These are phyloP conservation scores for Parnassius orleans DNA, from an alignment of 2,888 invertebrate species.

Conservation along the genomic window DNA sequence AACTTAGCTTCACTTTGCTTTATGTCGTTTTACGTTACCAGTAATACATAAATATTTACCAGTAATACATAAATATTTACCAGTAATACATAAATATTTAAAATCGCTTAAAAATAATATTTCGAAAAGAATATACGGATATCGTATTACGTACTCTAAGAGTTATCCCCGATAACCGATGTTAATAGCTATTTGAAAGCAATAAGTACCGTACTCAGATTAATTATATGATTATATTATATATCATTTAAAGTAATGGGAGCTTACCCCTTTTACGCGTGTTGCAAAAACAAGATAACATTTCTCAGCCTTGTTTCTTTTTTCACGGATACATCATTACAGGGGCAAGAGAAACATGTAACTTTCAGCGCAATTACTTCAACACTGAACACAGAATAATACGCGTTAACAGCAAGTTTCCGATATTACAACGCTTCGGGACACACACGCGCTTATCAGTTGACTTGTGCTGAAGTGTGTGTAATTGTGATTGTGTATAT, in stretches of 20 bases:
- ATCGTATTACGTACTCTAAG: no score
- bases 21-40: no score
- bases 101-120: no score
- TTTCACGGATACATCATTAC: conserved; percentile 33
- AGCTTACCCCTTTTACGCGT: conserved; percentile 37
- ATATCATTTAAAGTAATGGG: no score
- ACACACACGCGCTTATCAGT: conserved; percentile 67
- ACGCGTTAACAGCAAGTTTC: conserved; percentile 49
- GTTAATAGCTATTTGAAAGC: background rate
- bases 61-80: no score
- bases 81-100: no score
- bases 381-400: conserved; percentile 67
- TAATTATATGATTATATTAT: background rate
- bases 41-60: no score
- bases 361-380: conserved; percentile 59
- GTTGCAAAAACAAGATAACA: conserved; percentile 47
- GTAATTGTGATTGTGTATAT: conserved; percentile 31
- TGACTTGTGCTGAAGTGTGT: conserved; percentile 38
- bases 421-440: conserved; percentile 43
- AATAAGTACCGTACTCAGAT: background rate
- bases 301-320: conserved; percentile 27
- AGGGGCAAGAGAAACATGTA: conserved; percentile 53
- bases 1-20: no score
- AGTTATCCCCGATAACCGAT: no score
- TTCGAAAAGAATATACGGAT: no score